Evolutionary conservation across 35 echinoderm and acorn worm genomes (phyloP).

Genomic region (Acanthaster planci): DNA sequence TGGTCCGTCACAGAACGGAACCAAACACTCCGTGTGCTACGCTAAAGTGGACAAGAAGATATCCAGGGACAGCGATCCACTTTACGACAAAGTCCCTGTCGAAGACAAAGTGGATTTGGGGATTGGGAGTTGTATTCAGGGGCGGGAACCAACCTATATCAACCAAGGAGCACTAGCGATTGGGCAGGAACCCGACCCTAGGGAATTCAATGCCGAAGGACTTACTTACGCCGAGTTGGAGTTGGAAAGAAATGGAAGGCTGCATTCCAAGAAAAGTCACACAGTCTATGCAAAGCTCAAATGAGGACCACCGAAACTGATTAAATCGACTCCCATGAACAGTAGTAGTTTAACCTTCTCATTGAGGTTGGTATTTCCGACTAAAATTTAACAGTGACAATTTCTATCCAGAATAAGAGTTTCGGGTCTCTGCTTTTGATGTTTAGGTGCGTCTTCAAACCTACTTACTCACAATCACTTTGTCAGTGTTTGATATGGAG

Average conservation of each 20-base stretch:
- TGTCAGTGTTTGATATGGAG: too few species aligned
- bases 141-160: neutral
- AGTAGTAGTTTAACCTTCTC: too few species aligned
- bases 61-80: neutral
- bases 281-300: conserved; percentile 7
- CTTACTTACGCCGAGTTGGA: conserved; percentile 15
- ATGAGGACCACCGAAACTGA: neutral
- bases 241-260: neutral
- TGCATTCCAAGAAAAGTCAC: neutral
- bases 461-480: too few species aligned
- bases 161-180: neutral
- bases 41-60: neutral
- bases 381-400: too few species aligned
- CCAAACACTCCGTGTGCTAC: neutral
- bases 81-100: neutral
- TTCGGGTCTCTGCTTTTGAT: too few species aligned
- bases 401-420: too few species aligned
- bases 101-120: neutral
- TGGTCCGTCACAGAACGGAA: neutral
- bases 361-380: too few species aligned
- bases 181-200: neutral
- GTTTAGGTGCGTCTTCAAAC: too few species aligned
- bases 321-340: too few species aligned
- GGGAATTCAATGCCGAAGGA: neutral
- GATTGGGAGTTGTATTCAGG: neutral